A percentile compares a stretch with the other conserved stretches of the same genome.
phyloP scores from a whole-genome alignment of 2,888 invertebrate genomes.

The Luperina nickerlii region DNA sequence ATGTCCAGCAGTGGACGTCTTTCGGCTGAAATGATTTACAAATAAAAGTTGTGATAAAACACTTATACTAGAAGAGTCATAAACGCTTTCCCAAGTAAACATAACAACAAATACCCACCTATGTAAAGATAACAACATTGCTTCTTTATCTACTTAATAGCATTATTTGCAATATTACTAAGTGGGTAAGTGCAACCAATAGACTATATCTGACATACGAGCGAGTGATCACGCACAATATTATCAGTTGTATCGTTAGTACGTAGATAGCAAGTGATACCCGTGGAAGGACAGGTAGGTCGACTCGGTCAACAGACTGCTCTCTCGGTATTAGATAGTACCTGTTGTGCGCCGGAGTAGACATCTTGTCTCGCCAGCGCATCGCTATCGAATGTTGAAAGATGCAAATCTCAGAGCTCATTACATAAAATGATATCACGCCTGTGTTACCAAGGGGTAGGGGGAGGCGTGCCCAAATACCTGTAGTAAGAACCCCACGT shows the following conservation, averaged over 20 bases:
- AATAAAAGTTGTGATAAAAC: neutral
- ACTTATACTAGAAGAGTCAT: neutral
- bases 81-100: neutral
- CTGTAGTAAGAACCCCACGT: neutral
- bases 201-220: conserved; percentile 40
- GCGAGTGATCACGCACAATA: conserved; percentile 26
- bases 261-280: neutral
- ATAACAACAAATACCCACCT: conserved; percentile 1
- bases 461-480: neutral
- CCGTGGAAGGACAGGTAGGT: neutral
- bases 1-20: no score
- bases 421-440: no score
- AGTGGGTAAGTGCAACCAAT: conserved; percentile 8
- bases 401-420: neutral
- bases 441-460: neutral
- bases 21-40: no score
- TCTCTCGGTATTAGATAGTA: neutral
- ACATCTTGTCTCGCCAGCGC: neutral
- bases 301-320: neutral
- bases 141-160: neutral
- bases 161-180: neutral
- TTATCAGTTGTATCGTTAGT: conserved; percentile 15
- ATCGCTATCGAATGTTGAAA: neutral
- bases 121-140: neutral
- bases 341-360: neutral